phyloP scores from a whole-genome alignment of 2,113 vertebrate genomes.

The Ptilonorhynchus violaceus region DNA sequence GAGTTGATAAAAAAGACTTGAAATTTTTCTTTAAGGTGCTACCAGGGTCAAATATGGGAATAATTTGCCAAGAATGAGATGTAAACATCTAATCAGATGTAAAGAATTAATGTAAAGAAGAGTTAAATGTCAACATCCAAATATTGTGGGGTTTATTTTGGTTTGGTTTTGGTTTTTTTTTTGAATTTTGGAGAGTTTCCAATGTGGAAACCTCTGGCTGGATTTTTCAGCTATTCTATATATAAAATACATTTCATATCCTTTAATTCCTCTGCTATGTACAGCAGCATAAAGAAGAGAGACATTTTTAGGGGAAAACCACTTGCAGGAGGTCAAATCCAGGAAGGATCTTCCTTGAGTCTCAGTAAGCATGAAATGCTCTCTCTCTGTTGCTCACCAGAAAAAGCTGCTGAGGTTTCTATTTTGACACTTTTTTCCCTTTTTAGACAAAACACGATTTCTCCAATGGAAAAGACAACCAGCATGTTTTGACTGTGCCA shows the following conservation, averaged over 20 bases:
- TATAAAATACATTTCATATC: not conserved
- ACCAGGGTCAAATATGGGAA: not conserved
- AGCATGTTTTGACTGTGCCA: slow-evolving; percentile 33
- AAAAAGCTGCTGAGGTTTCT: not conserved
- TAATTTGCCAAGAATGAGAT: too few relatives aligned
- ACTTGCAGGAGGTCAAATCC: not conserved
- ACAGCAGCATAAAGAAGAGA: not conserved
- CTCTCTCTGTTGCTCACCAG: not conserved
- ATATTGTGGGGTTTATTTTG: not conserved
- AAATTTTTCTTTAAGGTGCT: not conserved
- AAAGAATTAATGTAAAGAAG: not conserved
- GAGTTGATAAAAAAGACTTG: not conserved
- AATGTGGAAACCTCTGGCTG: not conserved
- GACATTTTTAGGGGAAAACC: not conserved
- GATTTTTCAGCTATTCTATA: not conserved
- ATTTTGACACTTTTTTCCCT: not conserved
- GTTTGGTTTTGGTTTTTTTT: not conserved
- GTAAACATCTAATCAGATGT: too few relatives aligned
- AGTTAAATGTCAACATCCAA: not conserved
- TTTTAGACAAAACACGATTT: slow-evolving; percentile 6
- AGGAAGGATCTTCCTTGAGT: not conserved
- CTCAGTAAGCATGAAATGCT: not conserved
- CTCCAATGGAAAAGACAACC: not conserved
- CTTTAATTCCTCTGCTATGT: not conserved
- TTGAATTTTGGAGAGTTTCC: not conserved